Evolutionary conservation across 1,140 invertebrate species (phyloP).

Genomic region (Drosophila rhopaloa): DNA sequence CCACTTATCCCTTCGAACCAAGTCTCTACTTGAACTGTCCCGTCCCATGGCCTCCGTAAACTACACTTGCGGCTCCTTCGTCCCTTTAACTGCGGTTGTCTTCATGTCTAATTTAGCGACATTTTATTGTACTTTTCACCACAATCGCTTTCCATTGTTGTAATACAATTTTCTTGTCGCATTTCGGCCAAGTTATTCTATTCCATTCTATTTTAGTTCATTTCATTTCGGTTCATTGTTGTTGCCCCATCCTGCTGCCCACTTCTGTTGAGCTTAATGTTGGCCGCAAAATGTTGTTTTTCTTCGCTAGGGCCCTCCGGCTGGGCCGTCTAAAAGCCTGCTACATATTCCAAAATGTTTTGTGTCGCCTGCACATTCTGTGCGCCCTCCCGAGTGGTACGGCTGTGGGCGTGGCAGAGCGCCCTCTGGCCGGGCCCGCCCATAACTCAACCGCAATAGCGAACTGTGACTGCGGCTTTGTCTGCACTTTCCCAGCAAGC

Average conservation of each 20-base stretch:
- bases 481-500: constrained; percentile 66
- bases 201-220: constrained; percentile 38
- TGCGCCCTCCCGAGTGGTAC: constrained; percentile 29
- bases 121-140: constrained; percentile 82
- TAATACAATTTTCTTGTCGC: constrained; percentile 82
- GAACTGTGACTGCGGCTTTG: constrained; percentile 71
- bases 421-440: constrained; percentile 22
- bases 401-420: constrained; percentile 43
- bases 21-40: constrained; percentile 9
- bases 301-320: constrained; percentile 36
- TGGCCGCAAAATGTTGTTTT: constrained; percentile 73
- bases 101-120: constrained; percentile 83
- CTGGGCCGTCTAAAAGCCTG: constrained; percentile 65
- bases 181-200: constrained; percentile 79
- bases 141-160: constrained; percentile 80
- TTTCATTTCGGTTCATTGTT: constrained; percentile 59
- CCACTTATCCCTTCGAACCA: constrained; percentile 18
- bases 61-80: constrained; percentile 14
- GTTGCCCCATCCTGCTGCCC: constrained; percentile 23
- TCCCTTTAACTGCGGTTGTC: constrained; percentile 61
- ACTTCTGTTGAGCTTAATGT: constrained; percentile 34
- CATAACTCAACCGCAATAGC: constrained; percentile 68
- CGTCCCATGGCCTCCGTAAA: constrained; percentile 19
- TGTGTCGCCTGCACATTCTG: constrained; percentile 76
- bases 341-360: constrained; percentile 64